These are phyloP conservation scores for Centropristis striata DNA, from an alignment of 2,113 vertebrate species.

Conservation along the genomic window DNA sequence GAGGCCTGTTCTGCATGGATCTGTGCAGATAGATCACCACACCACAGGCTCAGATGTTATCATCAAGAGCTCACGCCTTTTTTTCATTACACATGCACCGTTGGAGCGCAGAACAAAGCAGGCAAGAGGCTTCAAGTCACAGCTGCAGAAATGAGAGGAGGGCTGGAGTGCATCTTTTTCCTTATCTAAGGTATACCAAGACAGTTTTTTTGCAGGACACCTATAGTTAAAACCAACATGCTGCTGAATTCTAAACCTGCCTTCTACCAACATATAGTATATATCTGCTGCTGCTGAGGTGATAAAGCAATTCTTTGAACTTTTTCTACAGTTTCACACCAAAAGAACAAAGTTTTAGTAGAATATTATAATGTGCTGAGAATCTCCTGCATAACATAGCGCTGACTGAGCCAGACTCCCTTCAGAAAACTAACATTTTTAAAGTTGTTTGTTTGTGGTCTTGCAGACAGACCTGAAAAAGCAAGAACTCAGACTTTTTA, in stretches of 20 bases:
- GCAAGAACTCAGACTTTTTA: no score
- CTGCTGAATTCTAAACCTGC: background rate
- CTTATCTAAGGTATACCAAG: constrained; percentile 17
- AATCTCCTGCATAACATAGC: no score
- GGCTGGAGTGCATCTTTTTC: background rate
- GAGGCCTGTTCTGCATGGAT: constrained; percentile 37
- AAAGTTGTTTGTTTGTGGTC: no score
- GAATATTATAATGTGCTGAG: no score
- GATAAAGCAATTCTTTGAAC: no score
- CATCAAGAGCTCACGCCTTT: background rate
- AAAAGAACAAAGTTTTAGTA: no score
- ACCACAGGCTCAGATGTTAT: constrained; percentile 18
- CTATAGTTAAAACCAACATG: background rate
- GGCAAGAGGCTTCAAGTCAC: background rate
- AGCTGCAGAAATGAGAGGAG: constrained; percentile 1
- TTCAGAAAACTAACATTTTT: no score
- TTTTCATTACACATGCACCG: background rate
- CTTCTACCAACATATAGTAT: background rate
- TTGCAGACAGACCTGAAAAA: no score
- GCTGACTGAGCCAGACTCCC: no score
- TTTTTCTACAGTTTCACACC: no score
- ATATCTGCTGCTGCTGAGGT: no score
- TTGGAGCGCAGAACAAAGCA: background rate
- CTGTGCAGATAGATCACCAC: constrained; percentile 38
- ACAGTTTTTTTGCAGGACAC: background rate